Base-by-base conservation (phyloP, 2,888 invertebrate species). In the Diloba caeruleocephala region DNA sequence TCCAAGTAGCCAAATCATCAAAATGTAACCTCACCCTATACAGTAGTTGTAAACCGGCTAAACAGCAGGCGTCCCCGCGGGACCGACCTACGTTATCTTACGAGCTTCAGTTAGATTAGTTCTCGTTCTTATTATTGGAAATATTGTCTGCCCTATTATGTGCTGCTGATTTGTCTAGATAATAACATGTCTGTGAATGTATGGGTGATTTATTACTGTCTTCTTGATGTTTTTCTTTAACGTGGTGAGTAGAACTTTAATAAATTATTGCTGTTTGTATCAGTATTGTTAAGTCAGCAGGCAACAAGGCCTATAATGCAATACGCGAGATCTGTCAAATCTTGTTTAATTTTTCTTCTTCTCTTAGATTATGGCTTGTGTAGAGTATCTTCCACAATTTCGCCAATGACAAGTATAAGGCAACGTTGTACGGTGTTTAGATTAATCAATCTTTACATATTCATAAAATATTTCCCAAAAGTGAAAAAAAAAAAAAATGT, bases 61-160 rank as follows among this genome's bases (percentile, higher is more conserved):
- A 89, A 87, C 82, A 84, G 82, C 77, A 63, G 77, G 66, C 53
- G 53, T 67, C 74, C 89, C 84, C 85, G 51, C 58, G 87, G 85
- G 85, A 77, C 65, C 51, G 69, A 73, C 80, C 83, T 81, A 78
- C 81, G 85, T 86, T 90, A 89, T 90, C 89, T 90, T 86, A 88
- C 80, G 85, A 86, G 80, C 85, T 81, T 77, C 81, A 88, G 86
- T 90, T 89, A 85, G 90, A 91, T 92, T 91, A 89, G 87, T 90
- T 91, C 88, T 84, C 90, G 84, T 85, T 84, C 78, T 86, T 88
- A 87, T 89, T 89, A 89, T 88, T 81, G 80, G 79, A 49, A 67
- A 64, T 67, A 72, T 67, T 63, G 55, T 58, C 38, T 32, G 53
- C 50, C 54, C 57, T 55, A 68, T 70, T 73, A 82, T 84, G 80